phyloP scores from a whole-genome alignment of 1,140 invertebrate genomes.

The Cylas formicarius region DNA sequence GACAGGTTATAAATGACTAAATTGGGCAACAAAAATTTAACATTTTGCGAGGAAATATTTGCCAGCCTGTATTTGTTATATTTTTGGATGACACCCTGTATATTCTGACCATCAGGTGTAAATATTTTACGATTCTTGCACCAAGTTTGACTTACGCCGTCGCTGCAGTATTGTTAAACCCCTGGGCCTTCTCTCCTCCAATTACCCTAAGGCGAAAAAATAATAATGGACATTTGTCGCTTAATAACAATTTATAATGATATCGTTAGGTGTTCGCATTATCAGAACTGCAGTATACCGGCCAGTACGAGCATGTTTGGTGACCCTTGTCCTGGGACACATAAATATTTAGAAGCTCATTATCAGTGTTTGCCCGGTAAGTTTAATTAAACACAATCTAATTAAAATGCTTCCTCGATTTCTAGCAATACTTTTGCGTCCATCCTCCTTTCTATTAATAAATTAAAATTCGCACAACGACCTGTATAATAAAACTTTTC shows the following conservation, averaged over 20 bases:
- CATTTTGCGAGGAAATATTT: no score
- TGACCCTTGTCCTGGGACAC: constrained; percentile 87
- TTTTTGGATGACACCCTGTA: no score
- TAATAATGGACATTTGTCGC: no score
- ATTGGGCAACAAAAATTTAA: no score
- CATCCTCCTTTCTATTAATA: constrained; percentile 10
- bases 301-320: constrained; percentile 86
- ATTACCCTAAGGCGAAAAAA: no score
- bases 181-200: no score
- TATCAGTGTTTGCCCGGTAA: constrained; percentile 88
- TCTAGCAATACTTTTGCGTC: constrained; percentile 24
- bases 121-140: no score
- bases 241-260: constrained; percentile 5
- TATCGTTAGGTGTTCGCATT: constrained; percentile 69
- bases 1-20: no score
- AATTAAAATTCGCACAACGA: constrained; percentile 9
- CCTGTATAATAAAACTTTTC: constrained; percentile 26
- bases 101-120: no score
- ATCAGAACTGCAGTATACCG: constrained; percentile 85
- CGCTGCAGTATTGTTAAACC: no score
- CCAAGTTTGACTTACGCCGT: no score
- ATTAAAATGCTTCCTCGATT: constrained; percentile 31
- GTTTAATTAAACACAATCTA: constrained; percentile 35
- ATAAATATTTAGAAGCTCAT: constrained; percentile 94
- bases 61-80: no score